A percentile compares a stretch with the other conserved stretches of the same genome.
Conservation (phyloP, 2,888 invertebrate species). For the Anarsia innoxiella region DNA sequence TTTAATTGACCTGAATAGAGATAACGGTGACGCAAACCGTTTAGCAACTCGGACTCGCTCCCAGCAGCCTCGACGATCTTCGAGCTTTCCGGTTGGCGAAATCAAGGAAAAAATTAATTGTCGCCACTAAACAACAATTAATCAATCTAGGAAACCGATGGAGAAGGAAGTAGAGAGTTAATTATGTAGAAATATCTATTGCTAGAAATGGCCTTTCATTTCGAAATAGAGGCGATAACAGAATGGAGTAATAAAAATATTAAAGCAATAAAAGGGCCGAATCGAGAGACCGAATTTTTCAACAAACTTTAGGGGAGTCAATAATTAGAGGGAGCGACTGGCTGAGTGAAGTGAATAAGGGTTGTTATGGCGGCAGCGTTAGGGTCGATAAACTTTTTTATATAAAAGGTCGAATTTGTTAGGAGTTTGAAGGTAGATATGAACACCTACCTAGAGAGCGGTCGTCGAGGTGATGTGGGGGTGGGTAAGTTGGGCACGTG, state of each 20-base stretch:
- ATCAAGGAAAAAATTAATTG: slow-evolving; percentile 41
- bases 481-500: slow-evolving; percentile 16
- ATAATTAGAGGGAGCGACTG: slow-evolving; percentile 71
- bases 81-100: slow-evolving; percentile 43
- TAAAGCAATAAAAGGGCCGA: slow-evolving; percentile 51
- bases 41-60: slow-evolving; percentile 42
- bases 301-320: slow-evolving; percentile 69
- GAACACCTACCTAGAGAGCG: slow-evolving; percentile 10
- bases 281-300: slow-evolving; percentile 50
- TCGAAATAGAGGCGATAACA: slow-evolving; percentile 25
- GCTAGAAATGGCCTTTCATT: slow-evolving; percentile 21
- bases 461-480: slow-evolving; percentile 13
- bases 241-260: slow-evolving; percentile 53
- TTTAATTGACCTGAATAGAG: slow-evolving; percentile 54
- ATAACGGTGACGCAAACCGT: slow-evolving; percentile 54
- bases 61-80: slow-evolving; percentile 33
- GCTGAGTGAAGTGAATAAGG: slow-evolving; percentile 64
- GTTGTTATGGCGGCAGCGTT: slow-evolving; percentile 57
- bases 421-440: slow-evolving; percentile 6
- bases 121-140: slow-evolving; percentile 32
- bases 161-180: slow-evolving; percentile 34
- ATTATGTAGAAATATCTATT: slow-evolving; percentile 30
- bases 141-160: slow-evolving; percentile 35
- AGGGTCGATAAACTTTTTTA: slow-evolving; percentile 67
- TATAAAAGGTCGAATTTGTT: slow-evolving; percentile 21